Base-by-base conservation (phyloP, 2,797 vertebrate genomes). In the Anguilla pacifica region DNA sequence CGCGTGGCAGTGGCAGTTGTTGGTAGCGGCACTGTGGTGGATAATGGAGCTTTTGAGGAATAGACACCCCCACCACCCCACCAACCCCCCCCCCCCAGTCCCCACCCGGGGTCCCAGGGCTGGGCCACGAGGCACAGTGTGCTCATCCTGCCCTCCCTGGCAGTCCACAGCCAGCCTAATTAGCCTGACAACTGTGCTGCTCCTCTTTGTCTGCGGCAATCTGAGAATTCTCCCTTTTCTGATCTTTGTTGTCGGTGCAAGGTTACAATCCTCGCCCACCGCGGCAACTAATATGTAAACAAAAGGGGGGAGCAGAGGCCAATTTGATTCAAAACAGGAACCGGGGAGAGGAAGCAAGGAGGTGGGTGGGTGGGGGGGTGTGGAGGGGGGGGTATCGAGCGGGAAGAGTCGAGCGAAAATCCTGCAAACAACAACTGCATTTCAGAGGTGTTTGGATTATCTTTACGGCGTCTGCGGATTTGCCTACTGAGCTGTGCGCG, bases 401-500 rank as follows among this genome's bases (percentile, higher is more conserved):
- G 28, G 25, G 31, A 79, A 77, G 51, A n/a, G 51, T 51, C 79
- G 22, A 82, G 17, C 2, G 11, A 35, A 51, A 91, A 92, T 92
- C 94, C 94, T 95, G 92, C 95, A 95, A 96, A 93, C 93, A 95
- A 90, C 92, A 93, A 93, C 90, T 95, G 95, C 93, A 90, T 93
- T 95, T 95, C 94, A 94, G 94, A 95, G 96, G 96, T 95, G 93
- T 94, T 91, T 94, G 93, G 95, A 96, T 95, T 94, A 94, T 96
- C 94, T 96, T 89, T 92, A 95, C 94, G 96, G 95, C 95, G 94
- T 94, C 94, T 93, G 93, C 91, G 95, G 95, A 95, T 96, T 96
- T 95, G 95, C 96, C 96, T 95, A 95, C 94, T 94, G 95, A 96
- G 94, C 95, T 91, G 90, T 94, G 93, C 93, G 94, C 95, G 95